Evolutionary conservation across 2,113 vertebrate species (phyloP).

Genomic region (Pheucticus melanocephalus): DNA sequence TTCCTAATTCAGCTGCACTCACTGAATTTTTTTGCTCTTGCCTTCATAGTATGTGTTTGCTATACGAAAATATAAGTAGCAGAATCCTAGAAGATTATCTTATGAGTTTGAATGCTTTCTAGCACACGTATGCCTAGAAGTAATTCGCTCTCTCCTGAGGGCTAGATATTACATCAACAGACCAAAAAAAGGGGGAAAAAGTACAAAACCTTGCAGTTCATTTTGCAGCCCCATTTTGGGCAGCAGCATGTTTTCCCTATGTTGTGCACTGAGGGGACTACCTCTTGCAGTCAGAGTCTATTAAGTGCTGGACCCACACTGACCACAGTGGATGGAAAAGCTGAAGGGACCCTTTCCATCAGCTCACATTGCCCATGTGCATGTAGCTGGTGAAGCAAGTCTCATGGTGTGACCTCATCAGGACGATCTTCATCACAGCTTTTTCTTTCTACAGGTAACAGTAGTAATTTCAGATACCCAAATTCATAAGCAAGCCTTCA

Average conservation of each 20-base stretch:
- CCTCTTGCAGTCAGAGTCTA: not conserved
- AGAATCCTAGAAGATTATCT: not conserved
- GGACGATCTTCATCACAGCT: not conserved
- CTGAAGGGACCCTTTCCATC: not conserved
- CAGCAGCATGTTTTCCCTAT: not conserved
- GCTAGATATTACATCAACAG: not conserved
- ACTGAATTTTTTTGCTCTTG: not conserved
- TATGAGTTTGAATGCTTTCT: not conserved
- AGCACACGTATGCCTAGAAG: not conserved
- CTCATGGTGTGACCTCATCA: not conserved
- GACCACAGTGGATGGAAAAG: rapidly evolving
- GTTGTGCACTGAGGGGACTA: not conserved
- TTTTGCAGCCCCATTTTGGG: not conserved
- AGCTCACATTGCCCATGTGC: not conserved
- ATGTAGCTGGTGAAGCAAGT: not conserved
- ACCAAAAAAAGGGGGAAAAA: too few relatives aligned
- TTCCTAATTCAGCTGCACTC: not conserved
- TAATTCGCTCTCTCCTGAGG: not conserved
- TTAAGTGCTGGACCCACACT: not conserved
- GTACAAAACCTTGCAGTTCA: not conserved
- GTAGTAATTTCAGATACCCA: not conserved
- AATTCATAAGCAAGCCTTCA: not conserved
- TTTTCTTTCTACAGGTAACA: not conserved
- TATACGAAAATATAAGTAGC: not conserved
- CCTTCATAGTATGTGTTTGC: not conserved